These are phyloP conservation scores for Micronycteris hirsuta DNA, from an alignment of 2,113 vertebrate species.

Conservation along the genomic window DNA sequence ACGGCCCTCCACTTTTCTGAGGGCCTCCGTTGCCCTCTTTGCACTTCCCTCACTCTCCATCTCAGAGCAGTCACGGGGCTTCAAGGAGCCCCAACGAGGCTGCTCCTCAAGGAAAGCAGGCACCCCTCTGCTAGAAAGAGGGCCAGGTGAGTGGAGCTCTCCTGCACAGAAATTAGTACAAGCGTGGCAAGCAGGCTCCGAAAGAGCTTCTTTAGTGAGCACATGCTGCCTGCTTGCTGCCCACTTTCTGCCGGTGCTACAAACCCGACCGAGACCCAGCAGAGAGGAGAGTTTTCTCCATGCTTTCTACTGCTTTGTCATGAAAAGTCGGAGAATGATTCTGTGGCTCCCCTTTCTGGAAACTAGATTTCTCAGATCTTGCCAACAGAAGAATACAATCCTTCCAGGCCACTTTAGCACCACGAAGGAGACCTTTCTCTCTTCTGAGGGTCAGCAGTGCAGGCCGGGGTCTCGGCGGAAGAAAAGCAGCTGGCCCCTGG, in stretches of 20 bases:
- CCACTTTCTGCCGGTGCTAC: no score
- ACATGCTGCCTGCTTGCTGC: background rate
- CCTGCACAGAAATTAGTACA: background rate
- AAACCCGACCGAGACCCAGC: background rate
- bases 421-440: slow-evolving; percentile 63
- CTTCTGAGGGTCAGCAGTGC: slow-evolving; percentile 61
- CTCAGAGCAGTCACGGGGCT: background rate
- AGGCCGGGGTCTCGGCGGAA: slow-evolving; percentile 41
- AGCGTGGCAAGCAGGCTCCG: fast-evolving
- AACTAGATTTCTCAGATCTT: background rate
- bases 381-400: background rate
- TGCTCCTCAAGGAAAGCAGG: background rate
- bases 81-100: background rate
- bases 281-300: background rate
- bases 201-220: background rate
- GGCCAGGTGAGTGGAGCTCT: background rate
- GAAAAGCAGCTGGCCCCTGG: slow-evolving; percentile 59
- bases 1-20: background rate
- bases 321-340: background rate
- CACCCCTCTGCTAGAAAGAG: background rate
- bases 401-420: slow-evolving; percentile 32
- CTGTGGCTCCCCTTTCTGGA: background rate
- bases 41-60: background rate
- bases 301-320: background rate
- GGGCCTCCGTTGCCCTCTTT: background rate